Percentiles rank a stretch among this genome's conserved stretches.
Evolutionary conservation across 2,113 vertebrate genomes (phyloP).

Genomic region (Siniperca knerii): DNA sequence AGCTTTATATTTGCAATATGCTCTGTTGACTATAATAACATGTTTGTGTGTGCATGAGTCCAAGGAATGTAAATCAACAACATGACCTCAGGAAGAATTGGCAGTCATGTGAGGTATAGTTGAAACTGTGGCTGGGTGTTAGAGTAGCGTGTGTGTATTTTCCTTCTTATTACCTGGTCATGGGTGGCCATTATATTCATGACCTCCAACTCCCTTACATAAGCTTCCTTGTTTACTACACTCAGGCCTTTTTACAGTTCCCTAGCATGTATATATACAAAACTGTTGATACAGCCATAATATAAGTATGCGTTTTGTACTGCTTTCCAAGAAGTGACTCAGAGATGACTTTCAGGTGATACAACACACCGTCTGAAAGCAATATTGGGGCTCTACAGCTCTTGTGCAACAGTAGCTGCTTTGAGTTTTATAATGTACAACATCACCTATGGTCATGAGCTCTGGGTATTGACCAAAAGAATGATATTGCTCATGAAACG

Average conservation of each 20-base stretch:
- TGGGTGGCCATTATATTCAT: slow-evolving; percentile 30
- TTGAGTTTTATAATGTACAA: not conserved
- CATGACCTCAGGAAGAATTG: slow-evolving; percentile 14
- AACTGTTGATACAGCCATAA: slow-evolving; percentile 46
- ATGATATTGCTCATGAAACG: not conserved
- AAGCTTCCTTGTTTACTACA: slow-evolving; percentile 34
- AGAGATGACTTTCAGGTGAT: slow-evolving; percentile 15
- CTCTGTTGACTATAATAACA: not conserved
- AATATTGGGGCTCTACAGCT: not conserved
- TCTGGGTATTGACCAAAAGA: not conserved
- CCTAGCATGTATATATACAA: not conserved
- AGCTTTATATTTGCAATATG: not conserved
- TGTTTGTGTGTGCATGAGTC: not conserved
- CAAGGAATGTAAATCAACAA: not conserved
- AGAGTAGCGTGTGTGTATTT: slow-evolving; percentile 11
- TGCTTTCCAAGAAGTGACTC: slow-evolving; percentile 38
- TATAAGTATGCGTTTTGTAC: not conserved
- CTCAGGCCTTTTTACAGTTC: slow-evolving; percentile 14
- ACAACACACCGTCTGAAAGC: not conserved
- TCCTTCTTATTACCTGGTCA: slow-evolving; percentile 26
- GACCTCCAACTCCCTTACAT: slow-evolving; percentile 36
- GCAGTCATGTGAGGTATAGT: not conserved
- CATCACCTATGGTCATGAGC: not conserved
- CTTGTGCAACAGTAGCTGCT: not conserved
- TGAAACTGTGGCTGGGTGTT: not conserved